These are phyloP conservation scores for Pogonophryne albipinna DNA, from an alignment of 2,797 vertebrate species.

Conservation along the genomic window DNA sequence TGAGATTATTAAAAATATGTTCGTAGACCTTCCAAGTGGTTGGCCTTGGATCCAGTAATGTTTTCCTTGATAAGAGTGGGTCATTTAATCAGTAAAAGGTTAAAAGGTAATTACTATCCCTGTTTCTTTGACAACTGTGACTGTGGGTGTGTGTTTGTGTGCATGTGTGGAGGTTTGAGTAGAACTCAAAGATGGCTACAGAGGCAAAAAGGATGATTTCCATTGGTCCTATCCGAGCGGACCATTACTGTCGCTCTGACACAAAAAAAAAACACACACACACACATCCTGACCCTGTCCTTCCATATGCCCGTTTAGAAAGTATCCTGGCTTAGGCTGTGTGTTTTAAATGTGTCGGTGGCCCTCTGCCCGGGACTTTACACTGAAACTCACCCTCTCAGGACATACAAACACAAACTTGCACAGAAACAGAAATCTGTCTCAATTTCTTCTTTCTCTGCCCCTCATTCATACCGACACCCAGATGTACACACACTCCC, in stretches of 20 bases:
- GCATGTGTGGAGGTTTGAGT: not conserved
- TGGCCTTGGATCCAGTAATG: not conserved
- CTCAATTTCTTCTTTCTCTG: slow-evolving; percentile 29
- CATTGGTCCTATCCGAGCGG: not conserved
- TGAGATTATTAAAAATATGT: not conserved
- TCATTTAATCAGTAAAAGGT: slow-evolving; percentile 2
- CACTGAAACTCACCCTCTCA: slow-evolving; percentile 44
- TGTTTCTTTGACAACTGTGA: slow-evolving; percentile 13
- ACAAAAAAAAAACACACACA: not conserved
- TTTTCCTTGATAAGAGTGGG: not conserved
- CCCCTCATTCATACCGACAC: slow-evolving; percentile 46
- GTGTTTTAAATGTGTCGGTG: slow-evolving; percentile 67
- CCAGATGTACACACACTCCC: slow-evolving; percentile 22
- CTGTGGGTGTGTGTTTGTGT: slow-evolving; percentile 8
- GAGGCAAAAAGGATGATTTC: not conserved
- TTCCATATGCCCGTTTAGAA: slow-evolving; percentile 55
- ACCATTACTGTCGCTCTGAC: not conserved
- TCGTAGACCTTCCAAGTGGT: not conserved
- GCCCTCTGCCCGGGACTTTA: slow-evolving; percentile 66
- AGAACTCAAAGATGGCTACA: not conserved
- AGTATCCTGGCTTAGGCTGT: slow-evolving; percentile 52
- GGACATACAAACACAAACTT: slow-evolving; percentile 12
- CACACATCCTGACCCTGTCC: not conserved
- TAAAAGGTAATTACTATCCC: slow-evolving; percentile 1
- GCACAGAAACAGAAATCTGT: slow-evolving; percentile 15